Percentiles rank a stretch among this genome's conserved stretches.
These are phyloP conservation scores for Drosophila repleta DNA, from an alignment of 1,140 invertebrate species.

Conservation along the genomic window DNA sequence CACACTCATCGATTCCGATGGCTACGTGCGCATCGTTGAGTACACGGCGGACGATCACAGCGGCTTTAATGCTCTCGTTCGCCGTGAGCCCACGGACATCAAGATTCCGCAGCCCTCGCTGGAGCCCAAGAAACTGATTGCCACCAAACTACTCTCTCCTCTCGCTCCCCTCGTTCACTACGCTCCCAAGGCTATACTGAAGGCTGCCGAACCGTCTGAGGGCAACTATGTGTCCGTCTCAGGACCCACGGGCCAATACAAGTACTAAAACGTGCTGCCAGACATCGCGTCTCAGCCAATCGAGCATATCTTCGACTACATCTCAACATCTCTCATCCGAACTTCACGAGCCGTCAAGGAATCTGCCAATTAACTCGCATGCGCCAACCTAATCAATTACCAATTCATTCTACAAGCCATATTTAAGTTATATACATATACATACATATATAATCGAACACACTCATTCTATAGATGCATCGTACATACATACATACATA, in stretches of 20 bases:
- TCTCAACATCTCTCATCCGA: conserved; percentile 30
- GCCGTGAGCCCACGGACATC: conserved; percentile 85
- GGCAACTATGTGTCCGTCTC: conserved; percentile 76
- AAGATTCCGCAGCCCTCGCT: conserved; percentile 83
- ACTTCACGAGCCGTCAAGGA: conserved; percentile 36
- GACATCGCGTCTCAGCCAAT: conserved; percentile 11
- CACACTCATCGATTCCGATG: conserved; percentile 87
- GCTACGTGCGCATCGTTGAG: conserved; percentile 88
- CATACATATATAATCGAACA: conserved; percentile 9
- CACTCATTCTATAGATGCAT: conserved; percentile 17
- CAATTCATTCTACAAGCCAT: conserved; percentile 22
- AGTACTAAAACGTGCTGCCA: conserved; percentile 57
- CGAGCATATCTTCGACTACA: conserved; percentile 25
- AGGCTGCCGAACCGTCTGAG: conserved; percentile 39
- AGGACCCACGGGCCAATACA: conserved; percentile 68
- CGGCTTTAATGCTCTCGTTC: conserved; percentile 89
- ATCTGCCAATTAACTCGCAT: conserved; percentile 21
- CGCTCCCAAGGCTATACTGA: conserved; percentile 56
- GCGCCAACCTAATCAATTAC: conserved; percentile 38
- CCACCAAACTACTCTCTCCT: conserved; percentile 60
- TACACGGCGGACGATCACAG: conserved; percentile 90
- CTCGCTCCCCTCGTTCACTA: conserved; percentile 63
- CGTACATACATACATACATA: conserved; percentile 5
- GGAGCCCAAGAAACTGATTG: conserved; percentile 72
- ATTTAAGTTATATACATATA: conserved; percentile 48